A percentile compares a stretch with the other conserved stretches of the same genome.
These are phyloP conservation scores for Apogon talboti DNA, from an alignment of 2,797 vertebrate genomes.

Conservation along the genomic window DNA sequence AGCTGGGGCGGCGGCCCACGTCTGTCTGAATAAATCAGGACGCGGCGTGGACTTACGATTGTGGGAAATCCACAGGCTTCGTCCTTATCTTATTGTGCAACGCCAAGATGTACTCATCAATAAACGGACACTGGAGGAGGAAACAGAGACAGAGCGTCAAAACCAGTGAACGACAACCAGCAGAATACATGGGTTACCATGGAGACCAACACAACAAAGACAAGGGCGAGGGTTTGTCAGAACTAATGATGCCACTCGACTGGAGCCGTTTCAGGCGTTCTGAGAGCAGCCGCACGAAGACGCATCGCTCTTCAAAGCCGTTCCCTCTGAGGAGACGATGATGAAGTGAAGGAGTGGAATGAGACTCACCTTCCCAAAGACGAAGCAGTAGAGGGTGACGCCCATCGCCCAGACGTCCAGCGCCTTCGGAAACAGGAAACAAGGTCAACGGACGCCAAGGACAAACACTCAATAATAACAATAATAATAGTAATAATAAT, in stretches of 20 bases:
- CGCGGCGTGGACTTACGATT: constrained; percentile 86
- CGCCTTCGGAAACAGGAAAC: constrained; percentile 83
- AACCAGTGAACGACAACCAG: constrained; percentile 30
- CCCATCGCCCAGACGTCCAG: constrained; percentile 98
- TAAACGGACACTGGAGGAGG: constrained; percentile 92
- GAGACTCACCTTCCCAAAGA: constrained; percentile 92
- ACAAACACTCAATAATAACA: too few relatives aligned
- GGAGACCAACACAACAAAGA: constrained; percentile 16
- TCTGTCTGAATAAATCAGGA: constrained; percentile 28
- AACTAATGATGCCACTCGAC: too few relatives aligned
- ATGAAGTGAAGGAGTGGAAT: too few relatives aligned
- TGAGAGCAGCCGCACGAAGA: too few relatives aligned
- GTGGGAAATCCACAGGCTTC: constrained; percentile 91
- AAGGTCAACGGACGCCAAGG: too few relatives aligned
- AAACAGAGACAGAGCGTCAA: constrained; percentile 29
- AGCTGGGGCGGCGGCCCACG: constrained; percentile 1
- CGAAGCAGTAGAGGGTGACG: constrained; percentile 95
- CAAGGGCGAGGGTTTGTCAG: constrained; percentile 8
- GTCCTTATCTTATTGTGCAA: constrained; percentile 96
- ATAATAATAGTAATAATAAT: too few relatives aligned
- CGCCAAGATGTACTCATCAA: constrained; percentile 96
- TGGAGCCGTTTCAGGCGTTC: too few relatives aligned
- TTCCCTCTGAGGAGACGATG: not conserved
- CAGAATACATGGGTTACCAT: not conserved
- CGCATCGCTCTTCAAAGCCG: too few relatives aligned